Base-by-base conservation (phyloP, 2,888 invertebrate species). In the Campoplex nolae region DNA sequence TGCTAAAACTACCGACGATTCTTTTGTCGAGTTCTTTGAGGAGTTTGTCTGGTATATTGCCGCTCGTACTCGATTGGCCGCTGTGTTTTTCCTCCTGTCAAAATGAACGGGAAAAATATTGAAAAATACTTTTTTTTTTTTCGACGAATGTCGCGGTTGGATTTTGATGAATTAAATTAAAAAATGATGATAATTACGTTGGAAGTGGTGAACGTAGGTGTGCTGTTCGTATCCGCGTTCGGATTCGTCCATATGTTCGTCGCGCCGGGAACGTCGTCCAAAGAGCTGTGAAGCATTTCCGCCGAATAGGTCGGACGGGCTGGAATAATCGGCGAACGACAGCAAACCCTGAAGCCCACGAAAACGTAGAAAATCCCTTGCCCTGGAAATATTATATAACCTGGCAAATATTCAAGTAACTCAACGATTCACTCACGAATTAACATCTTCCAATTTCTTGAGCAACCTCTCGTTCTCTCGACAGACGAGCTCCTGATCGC, bases 401-500 rank as follows among this genome's bases (percentile, higher is more conserved):
- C 80, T 65, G 73, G 74, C 51, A 80, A 77, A 79, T 23, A 70
- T 68, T 56, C 78, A 62, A 58, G 56, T 18, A 74, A 70, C 75
- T 74, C 56, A 16, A 42, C 45, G 18, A 83, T 74, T 75, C 87
- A 96, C 97, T 96, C 95, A 98, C 98, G 96, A 96, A 94, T 97
- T 98, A 84, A 98, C 97, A 94, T 98, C 98, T 94, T 98, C 98
- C 79, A 99, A 95, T 94, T 98, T 98, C 94, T 97, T 97, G 79
- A 98, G 95, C 85, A 99, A 95, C 78, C 98, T 95, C 93, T 99
- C 99, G 92, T 99, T 99, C 94, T 99, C 99, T 81, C 98, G 95
- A 92, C 98, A 98, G 45, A 99, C 97, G 56, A 98, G 94, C 94
- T 99, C 98, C 93, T 98, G 98, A 94, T 99, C 99, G 16, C 98